These are phyloP conservation scores for Drosophila buzzatii DNA, from an alignment of 2,888 invertebrate genomes.

Conservation along the genomic window DNA sequence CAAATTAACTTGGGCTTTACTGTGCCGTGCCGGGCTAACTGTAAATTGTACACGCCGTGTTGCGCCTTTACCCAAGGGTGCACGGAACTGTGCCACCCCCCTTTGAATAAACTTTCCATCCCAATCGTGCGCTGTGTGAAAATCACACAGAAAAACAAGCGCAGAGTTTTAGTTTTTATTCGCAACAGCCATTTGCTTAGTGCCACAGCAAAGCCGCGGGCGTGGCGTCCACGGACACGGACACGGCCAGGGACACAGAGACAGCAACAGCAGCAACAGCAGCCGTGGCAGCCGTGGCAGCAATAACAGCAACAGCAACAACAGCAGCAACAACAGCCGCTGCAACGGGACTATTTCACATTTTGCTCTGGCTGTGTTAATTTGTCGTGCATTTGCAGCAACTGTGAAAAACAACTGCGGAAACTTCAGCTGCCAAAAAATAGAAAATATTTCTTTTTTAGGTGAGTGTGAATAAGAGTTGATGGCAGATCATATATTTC, in stretches of 20 bases:
- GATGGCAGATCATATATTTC: slow-evolving; percentile 11
- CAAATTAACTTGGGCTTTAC: slow-evolving; percentile 7
- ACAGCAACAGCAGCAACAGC: slow-evolving; percentile 3
- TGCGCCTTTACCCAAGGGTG: slow-evolving; percentile 52
- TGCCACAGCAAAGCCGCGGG: slow-evolving; percentile 54
- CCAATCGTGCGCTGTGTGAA: slow-evolving; percentile 51
- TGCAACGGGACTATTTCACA: slow-evolving; percentile 47
- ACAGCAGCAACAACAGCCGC: slow-evolving; percentile 17
- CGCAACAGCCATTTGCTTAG: slow-evolving; percentile 47
- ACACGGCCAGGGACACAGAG: slow-evolving; percentile 17
- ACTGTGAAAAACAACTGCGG: slow-evolving; percentile 53
- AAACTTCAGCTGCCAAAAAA: slow-evolving; percentile 36
- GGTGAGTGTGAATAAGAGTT: slow-evolving; percentile 36
- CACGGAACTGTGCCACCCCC: slow-evolving; percentile 26
- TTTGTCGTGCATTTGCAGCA: slow-evolving; percentile 70
- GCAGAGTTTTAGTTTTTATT: slow-evolving; percentile 72
- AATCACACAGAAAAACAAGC: slow-evolving; percentile 53
- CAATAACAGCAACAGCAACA: slow-evolving; percentile 7
- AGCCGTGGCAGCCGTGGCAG: background rate
- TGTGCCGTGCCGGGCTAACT: slow-evolving; percentile 25
- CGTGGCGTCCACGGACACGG: slow-evolving; percentile 43
- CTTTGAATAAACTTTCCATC: slow-evolving; percentile 45
- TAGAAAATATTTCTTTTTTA: slow-evolving; percentile 2
- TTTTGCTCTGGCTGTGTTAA: slow-evolving; percentile 58
- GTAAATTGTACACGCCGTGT: slow-evolving; percentile 57